Conservation (phyloP, 2,113 vertebrate species). For the Bufo bufo region DNA sequence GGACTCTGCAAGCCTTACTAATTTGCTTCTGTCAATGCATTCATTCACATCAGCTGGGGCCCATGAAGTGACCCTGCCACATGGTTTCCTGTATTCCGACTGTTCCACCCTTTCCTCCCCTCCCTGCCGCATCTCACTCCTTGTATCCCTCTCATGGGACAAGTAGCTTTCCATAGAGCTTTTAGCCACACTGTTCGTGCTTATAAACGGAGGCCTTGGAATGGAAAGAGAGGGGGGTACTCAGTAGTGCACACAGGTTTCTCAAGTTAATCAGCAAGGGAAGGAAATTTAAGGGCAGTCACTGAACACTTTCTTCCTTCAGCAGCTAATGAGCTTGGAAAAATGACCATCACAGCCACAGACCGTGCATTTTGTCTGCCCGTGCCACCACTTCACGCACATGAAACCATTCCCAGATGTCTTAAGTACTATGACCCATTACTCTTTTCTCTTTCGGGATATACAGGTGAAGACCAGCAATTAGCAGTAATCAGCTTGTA, state of each 20-base stretch:
- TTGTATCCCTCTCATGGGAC: constrained; percentile 58
- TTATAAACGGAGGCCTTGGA: constrained; percentile 4
- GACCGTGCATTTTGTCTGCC: background rate
- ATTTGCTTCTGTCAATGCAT: constrained; percentile 60
- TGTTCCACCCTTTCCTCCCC: constrained; percentile 48
- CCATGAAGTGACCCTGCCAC: constrained; percentile 61
- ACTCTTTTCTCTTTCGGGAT: too few species aligned
- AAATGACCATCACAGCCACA: background rate
- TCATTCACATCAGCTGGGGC: constrained; percentile 65
- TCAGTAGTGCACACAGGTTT: background rate
- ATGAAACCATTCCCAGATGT: background rate
- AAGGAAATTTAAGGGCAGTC: background rate
- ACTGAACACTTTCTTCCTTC: background rate
- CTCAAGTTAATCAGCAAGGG: background rate
- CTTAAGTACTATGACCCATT: too few species aligned
- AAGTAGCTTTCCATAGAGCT: constrained; percentile 61
- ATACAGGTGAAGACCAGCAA: too few species aligned
- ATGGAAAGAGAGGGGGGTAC: constrained; percentile 6
- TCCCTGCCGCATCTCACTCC: constrained; percentile 49
- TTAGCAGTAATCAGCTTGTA: too few species aligned
- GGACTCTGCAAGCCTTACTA: constrained; percentile 29
- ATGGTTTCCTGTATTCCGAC: constrained; percentile 68
- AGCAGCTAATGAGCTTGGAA: background rate
- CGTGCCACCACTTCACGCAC: background rate
- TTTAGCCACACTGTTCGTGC: constrained; percentile 41